A percentile compares a stretch with the other conserved stretches of the same genome.
These are phyloP conservation scores for Oreochromis spilurus DNA, from an alignment of 2,113 vertebrate genomes.

Conservation along the genomic window DNA sequence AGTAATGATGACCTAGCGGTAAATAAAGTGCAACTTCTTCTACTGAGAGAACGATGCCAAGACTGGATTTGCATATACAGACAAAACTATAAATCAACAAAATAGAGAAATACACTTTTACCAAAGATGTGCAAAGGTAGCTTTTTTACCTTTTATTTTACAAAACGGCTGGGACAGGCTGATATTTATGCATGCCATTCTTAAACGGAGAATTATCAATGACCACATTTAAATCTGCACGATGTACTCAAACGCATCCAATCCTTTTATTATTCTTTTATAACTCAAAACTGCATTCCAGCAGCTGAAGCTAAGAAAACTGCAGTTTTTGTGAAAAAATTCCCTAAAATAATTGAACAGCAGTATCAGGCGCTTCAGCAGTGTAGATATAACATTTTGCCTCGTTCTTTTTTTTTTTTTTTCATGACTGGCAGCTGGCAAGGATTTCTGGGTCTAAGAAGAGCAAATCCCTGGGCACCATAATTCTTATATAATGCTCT, in stretches of 20 bases:
- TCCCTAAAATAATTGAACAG: not conserved
- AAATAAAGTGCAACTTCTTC: constrained; percentile 3
- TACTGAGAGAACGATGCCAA: not conserved
- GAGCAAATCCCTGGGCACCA: constrained; percentile 7
- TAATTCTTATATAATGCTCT: constrained; percentile 47
- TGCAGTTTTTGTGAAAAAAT: not conserved
- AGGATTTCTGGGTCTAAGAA: constrained; percentile 40
- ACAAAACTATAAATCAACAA: not conserved
- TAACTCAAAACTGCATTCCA: not conserved
- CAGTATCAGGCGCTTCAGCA: not conserved
- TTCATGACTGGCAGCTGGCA: constrained; percentile 51
- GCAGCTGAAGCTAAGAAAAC: not conserved
- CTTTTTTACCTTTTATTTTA: not conserved
- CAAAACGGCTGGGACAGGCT: not conserved
- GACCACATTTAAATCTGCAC: not conserved
- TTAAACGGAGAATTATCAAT: not conserved
- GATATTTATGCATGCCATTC: not conserved
- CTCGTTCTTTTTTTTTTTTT: constrained; percentile 1
- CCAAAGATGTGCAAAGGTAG: not conserved
- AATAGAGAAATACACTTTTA: not conserved
- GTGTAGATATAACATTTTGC: not conserved
- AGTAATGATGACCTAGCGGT: not conserved
- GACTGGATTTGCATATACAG: not conserved
- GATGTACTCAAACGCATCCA: not conserved
- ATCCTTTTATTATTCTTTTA: not conserved